Conservation (phyloP, 2,113 vertebrate genomes). For the Poecilia latipinna region DNA sequence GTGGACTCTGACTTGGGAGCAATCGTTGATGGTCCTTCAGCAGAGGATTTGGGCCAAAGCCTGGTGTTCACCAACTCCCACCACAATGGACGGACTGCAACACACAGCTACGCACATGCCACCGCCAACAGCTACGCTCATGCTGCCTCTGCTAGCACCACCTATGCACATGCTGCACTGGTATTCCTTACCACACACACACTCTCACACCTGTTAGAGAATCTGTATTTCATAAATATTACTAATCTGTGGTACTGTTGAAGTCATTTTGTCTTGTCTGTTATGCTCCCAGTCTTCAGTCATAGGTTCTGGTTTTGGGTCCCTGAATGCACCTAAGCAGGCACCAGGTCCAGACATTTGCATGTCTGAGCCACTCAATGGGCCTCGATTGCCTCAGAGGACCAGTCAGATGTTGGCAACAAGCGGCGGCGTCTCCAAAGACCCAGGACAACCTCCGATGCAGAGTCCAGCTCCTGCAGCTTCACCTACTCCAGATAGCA, state of each 20-base stretch:
- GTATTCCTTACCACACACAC: constrained; percentile 47
- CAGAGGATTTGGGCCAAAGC: constrained; percentile 89
- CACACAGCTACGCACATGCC: constrained; percentile 83
- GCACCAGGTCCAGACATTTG: constrained; percentile 80
- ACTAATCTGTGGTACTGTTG: neutral
- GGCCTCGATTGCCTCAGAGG: constrained; percentile 83
- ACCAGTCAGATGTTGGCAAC: constrained; percentile 69
- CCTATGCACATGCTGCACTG: constrained; percentile 85
- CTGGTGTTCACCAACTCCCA: constrained; percentile 98
- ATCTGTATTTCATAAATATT: neutral
- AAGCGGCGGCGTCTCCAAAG: constrained; percentile 72
- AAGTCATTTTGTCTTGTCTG: constrained; percentile 3
- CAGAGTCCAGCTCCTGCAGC: constrained; percentile 61
- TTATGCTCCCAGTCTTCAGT: constrained; percentile 83
- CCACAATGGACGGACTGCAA: constrained; percentile 81
- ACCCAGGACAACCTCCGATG: constrained; percentile 50
- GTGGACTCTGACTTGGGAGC: constrained; percentile 78
- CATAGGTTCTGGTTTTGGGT: constrained; percentile 89
- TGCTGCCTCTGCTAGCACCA: constrained; percentile 83
- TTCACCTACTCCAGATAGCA: constrained; percentile 82
- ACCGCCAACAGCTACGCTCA: constrained; percentile 86
- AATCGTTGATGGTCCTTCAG: constrained; percentile 83
- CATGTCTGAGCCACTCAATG: constrained; percentile 86
- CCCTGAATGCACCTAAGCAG: constrained; percentile 84
- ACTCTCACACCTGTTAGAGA: neutral